phyloP scores from a whole-genome alignment of 92 coral and sea anemone genomes.

The Parazoanthus darwini region DNA sequence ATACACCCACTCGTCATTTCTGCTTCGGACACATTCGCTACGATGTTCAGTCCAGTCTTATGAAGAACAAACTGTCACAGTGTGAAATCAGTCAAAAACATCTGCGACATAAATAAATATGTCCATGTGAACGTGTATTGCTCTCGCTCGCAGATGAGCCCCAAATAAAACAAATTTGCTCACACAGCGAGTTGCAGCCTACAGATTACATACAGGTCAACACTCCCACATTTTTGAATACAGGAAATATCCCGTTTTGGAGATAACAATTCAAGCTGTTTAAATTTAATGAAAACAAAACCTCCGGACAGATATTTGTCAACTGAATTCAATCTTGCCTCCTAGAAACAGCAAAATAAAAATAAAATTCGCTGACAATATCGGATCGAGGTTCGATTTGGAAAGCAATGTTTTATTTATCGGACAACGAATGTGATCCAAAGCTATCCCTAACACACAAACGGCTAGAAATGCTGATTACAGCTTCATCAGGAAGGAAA shows the following conservation, averaged over 20 bases:
- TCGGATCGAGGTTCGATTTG: constrained; percentile 25
- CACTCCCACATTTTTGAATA: constrained; percentile 23
- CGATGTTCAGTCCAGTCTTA: neutral
- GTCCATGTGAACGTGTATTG: constrained; percentile 7
- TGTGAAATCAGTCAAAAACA: constrained; percentile 25
- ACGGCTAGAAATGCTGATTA: constrained; percentile 12
- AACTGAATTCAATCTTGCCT: neutral
- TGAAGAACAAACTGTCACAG: constrained; percentile 24
- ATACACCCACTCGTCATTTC: constrained; percentile 13
- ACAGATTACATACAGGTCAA: neutral
- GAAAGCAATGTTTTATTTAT: constrained; percentile 27
- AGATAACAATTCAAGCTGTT: constrained; percentile 20
- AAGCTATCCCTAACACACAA: constrained; percentile 18
- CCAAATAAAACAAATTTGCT: constrained; percentile 11
- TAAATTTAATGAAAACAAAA: constrained; percentile 18
- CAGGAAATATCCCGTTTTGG: constrained; percentile 37
- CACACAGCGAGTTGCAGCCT: neutral
- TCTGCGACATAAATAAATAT: constrained; percentile 34
- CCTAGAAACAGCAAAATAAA: neutral
- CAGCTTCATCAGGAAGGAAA: constrained; percentile 26
- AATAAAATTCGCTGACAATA: neutral
- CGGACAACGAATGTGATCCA: constrained; percentile 14
- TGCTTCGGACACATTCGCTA: constrained; percentile 5
- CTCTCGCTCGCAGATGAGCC: constrained; percentile 28
- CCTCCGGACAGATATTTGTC: neutral